Evolutionary conservation across 2,888 invertebrate species (phyloP).

Genomic region (Chloromyia formosa): DNA sequence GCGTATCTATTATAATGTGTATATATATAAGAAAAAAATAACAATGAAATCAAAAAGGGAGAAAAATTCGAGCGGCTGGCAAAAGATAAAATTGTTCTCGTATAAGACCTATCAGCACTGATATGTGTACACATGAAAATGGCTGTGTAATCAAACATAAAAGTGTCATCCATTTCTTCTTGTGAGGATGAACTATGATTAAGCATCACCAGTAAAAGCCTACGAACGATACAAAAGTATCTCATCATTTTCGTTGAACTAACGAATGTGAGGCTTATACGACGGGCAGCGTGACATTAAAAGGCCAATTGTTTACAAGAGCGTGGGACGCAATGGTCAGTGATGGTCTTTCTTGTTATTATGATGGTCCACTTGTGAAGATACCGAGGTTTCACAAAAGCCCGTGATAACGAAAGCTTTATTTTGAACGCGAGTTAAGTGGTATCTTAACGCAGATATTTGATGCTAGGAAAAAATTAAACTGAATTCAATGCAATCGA

Average conservation of each 20-base stretch:
- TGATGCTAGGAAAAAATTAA: too few relatives aligned
- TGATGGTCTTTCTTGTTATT: too few relatives aligned
- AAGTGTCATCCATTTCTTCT: constrained; percentile 28
- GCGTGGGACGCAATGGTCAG: too few relatives aligned
- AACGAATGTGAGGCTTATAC: not conserved
- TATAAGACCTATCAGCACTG: not conserved
- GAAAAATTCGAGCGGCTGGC: not conserved
- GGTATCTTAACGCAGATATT: too few relatives aligned
- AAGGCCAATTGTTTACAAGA: not conserved
- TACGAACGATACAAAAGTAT: not conserved
- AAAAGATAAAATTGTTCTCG: constrained; percentile 9
- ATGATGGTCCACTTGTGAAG: too few relatives aligned
- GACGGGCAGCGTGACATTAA: not conserved
- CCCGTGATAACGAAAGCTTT: too few relatives aligned
- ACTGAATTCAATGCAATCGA: too few relatives aligned
- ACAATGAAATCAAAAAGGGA: not conserved
- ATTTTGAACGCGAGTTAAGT: too few relatives aligned
- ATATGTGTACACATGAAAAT: constrained; percentile 18
- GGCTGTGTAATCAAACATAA: constrained; percentile 30
- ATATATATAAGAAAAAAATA: not conserved
- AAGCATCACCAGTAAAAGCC: not conserved
- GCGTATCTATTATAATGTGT: not conserved
- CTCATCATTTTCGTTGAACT: not conserved
- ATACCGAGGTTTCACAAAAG: too few relatives aligned
- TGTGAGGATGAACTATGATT: not conserved